These are phyloP conservation scores for Oreortyx pictus DNA, from an alignment of 2,797 vertebrate species.

Conservation along the genomic window DNA sequence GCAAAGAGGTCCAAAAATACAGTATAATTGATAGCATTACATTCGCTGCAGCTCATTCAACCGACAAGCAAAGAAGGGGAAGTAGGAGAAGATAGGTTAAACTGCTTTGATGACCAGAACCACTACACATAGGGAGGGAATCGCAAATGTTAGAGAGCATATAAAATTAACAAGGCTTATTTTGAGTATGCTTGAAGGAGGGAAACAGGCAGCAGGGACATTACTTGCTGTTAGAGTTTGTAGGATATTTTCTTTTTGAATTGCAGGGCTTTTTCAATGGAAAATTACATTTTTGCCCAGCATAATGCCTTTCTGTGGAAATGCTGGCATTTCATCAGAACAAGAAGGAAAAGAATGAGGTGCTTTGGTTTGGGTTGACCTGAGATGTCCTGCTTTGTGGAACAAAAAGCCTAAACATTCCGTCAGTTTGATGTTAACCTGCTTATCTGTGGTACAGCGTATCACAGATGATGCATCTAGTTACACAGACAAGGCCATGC, in stretches of 20 bases:
- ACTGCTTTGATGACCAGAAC: not conserved
- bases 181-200: not conserved
- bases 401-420: not conserved
- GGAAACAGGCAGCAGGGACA: not conserved
- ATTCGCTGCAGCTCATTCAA: not conserved
- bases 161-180: not conserved
- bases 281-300: not conserved
- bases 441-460: not conserved
- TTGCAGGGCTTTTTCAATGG: not conserved
- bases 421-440: not conserved
- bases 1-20: not conserved
- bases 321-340: not conserved
- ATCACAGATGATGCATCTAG: not conserved
- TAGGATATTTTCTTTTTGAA: not conserved
- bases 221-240: not conserved
- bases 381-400: not conserved
- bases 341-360: not conserved
- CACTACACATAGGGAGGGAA: not conserved
- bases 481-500: not conserved
- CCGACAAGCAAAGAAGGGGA: not conserved
- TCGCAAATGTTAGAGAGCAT: not conserved
- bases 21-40: not conserved
- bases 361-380: not conserved
- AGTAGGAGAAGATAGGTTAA: not conserved
- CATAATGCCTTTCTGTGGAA: not conserved